Percentiles rank a stretch among this genome's conserved stretches.
phyloP scores from a whole-genome alignment of 1,140 invertebrate species.

The Musca domestica region DNA sequence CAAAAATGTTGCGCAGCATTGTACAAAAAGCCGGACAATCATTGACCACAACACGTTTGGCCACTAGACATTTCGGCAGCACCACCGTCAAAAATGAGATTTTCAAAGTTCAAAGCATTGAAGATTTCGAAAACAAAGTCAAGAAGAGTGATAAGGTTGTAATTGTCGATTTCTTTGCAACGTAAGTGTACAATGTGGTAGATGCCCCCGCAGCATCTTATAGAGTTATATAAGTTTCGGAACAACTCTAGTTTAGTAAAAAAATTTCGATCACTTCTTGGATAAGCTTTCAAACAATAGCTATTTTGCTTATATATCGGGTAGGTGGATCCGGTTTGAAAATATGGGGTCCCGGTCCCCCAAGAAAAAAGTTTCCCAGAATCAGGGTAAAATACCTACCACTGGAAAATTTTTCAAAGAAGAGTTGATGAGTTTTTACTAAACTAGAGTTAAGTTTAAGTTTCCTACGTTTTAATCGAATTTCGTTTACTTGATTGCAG shows the following conservation, averaged over 20 bases:
- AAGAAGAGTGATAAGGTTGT: slow-evolving; percentile 85
- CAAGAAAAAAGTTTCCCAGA: too few species aligned
- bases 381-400: too few species aligned
- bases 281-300: too few species aligned
- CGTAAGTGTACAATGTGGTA: slow-evolving; percentile 66
- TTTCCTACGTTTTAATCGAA: neutral
- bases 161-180: slow-evolving; percentile 93
- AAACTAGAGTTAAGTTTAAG: too few species aligned
- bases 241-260: too few species aligned
- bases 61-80: slow-evolving; percentile 28
- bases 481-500: slow-evolving; percentile 58
- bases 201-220: neutral
- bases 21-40: slow-evolving; percentile 12
- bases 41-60: neutral
- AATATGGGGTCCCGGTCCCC: too few species aligned
- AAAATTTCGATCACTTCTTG: too few species aligned
- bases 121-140: slow-evolving; percentile 89
- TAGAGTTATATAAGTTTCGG: neutral
- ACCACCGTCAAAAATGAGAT: slow-evolving; percentile 54
- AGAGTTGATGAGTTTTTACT: too few species aligned
- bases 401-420: too few species aligned
- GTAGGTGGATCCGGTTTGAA: too few species aligned
- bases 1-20: slow-evolving; percentile 18
- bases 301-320: too few species aligned
- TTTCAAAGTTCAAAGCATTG: slow-evolving; percentile 87